phyloP scores from a whole-genome alignment of 2,888 invertebrate genomes.

The Melipona bicolor region DNA sequence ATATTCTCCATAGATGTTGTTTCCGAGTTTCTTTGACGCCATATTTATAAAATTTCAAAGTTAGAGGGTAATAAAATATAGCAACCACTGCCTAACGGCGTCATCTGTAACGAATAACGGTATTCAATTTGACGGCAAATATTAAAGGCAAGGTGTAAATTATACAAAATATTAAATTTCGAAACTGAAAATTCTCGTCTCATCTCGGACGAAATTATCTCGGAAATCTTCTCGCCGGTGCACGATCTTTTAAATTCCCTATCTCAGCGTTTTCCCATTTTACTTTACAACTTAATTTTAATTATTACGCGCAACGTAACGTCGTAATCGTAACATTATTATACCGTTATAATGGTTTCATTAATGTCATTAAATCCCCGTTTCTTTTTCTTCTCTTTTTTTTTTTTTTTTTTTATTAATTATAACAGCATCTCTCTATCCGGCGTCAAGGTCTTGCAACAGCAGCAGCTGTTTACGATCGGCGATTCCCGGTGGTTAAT shows the following conservation, averaged over 20 bases:
- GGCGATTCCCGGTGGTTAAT: slow-evolving; percentile 65
- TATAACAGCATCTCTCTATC: background rate
- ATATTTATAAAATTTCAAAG: too few species aligned
- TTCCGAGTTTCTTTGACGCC: too few species aligned
- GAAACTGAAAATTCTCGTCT: too few species aligned
- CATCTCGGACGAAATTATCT: too few species aligned
- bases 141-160: too few species aligned
- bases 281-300: background rate
- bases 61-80: too few species aligned
- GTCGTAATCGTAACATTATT: background rate
- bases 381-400: background rate
- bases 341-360: background rate
- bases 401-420: background rate
- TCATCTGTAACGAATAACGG: too few species aligned
- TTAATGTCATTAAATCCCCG: background rate
- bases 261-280: background rate
- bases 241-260: background rate
- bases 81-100: too few species aligned
- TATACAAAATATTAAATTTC: too few species aligned
- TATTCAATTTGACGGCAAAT: too few species aligned
- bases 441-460: slow-evolving; percentile 6
- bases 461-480: slow-evolving; percentile 51
- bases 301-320: background rate
- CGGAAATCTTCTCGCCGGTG: background rate
- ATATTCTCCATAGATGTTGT: too few species aligned